Base-by-base conservation (phyloP, 1,140 invertebrate genomes). In the Neomicropteryx cornuta region DNA sequence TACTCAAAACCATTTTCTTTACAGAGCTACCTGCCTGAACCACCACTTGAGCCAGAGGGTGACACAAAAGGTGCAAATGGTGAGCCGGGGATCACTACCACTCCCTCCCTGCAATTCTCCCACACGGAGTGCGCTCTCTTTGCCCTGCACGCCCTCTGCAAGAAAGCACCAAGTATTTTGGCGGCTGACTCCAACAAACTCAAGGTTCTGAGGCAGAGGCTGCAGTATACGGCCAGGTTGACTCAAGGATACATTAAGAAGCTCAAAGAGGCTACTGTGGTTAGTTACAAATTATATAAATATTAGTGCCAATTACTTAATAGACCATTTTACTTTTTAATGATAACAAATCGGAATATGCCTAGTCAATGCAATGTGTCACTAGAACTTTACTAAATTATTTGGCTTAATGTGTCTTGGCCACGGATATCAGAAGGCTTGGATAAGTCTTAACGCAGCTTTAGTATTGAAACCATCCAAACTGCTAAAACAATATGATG, bases 181-280 rank as follows among this genome's bases (percentile, higher is more conserved):
- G 75, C 78, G 22, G 77, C 77, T 30, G 83, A 95, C 66, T 63
- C 76, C 11, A 78, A 86, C 21, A 74, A 79, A 48, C 64, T 95
- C 1, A 95, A 93, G 62, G 88, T 95, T 53, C 87, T 96, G 46
- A 77, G 86, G 42, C 59, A 87, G 33, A 76, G 88, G 47, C 66
- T 97, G 32, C 89, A 94, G 56, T 97, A 93, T 66, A 86, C 96
- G 58, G 90, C 90, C 0, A 72, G 91, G 41, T 82, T 89, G 11
- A 88, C 88, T 47, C 89, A 95, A 70, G 87, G 84, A 18, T 93
- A 92, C 49, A 88, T 91, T 33, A 93, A 91, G 52, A 87, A 88
- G 48, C 57, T 94, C n/a, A 74, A 83, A 41, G 85, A 89, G 68
- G 80, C 84, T 24, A 75, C 92, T n/a, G 77, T 64, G 51, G 66